Evolutionary conservation across 2,888 invertebrate genomes (phyloP).

Genomic region (Argyra leucocephala): DNA sequence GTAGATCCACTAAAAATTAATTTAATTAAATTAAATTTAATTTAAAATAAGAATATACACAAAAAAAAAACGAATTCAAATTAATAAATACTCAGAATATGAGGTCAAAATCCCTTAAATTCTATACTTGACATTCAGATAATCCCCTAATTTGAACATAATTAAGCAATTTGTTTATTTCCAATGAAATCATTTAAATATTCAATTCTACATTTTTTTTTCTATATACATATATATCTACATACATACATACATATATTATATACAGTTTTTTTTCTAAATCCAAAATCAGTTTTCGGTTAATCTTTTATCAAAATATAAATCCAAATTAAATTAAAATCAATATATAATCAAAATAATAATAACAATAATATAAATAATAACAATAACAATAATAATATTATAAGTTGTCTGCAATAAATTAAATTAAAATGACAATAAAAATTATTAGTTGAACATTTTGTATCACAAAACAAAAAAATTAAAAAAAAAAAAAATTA

Average conservation of each 20-base stretch:
- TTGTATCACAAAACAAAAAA: background rate
- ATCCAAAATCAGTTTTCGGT: too few species aligned
- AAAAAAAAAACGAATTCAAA: background rate
- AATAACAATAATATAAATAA: background rate
- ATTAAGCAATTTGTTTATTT: constrained; percentile 1
- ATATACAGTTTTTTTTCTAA: background rate
- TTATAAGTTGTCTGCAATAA: background rate
- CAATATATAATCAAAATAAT: background rate
- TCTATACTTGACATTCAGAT: background rate
- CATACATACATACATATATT: too few species aligned
- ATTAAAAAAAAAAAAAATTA: background rate
- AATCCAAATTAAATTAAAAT: background rate
- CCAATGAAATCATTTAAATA: background rate
- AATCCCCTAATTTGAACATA: background rate
- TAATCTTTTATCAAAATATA: too few species aligned
- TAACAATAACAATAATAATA: background rate
- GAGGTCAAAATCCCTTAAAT: background rate
- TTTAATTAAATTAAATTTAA: background rate
- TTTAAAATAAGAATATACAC: background rate
- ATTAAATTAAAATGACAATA: constrained; percentile 4
- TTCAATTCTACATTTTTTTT: background rate
- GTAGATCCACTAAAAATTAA: background rate
- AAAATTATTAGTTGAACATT: background rate
- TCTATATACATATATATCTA: too few species aligned
- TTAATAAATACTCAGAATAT: background rate